These are phyloP conservation scores for Callospermophilus lateralis DNA, from an alignment of 2,113 vertebrate genomes.

Conservation along the genomic window DNA sequence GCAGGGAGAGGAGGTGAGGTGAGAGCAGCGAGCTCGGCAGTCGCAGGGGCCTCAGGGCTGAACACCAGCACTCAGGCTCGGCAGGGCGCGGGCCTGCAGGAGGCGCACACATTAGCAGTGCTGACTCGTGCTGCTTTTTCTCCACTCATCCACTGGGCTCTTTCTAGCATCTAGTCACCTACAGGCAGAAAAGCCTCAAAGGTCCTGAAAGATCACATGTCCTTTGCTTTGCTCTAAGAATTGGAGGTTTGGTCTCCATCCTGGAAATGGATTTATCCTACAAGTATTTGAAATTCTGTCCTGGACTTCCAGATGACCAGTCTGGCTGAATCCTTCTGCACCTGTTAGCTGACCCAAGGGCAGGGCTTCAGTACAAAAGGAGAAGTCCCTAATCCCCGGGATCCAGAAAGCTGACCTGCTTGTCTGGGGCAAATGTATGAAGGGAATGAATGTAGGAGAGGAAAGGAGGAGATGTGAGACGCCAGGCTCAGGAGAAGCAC, in stretches of 20 bases:
- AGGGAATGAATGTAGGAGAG: neutral
- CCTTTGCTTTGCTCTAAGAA: neutral
- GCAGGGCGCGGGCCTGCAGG: rapidly evolving
- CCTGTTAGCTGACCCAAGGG: rapidly evolving
- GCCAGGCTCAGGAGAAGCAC: rapidly evolving
- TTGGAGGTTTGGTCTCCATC: neutral
- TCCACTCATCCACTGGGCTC: neutral
- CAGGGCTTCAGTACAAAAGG: neutral
- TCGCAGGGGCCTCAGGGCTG: rapidly evolving
- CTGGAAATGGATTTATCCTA: neutral
- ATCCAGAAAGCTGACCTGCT: neutral
- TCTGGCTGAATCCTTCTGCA: neutral
- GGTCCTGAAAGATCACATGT: neutral
- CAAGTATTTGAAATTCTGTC: neutral
- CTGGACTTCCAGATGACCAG: neutral
- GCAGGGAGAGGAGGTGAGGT: neutral
- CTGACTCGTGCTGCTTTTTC: neutral
- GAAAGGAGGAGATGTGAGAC: rapidly evolving
- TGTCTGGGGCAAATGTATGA: rapidly evolving
- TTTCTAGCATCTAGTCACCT: neutral
- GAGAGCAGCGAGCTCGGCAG: no score
- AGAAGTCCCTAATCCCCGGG: neutral
- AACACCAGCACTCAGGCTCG: rapidly evolving
- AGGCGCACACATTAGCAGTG: rapidly evolving
- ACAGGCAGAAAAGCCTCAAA: neutral